Conservation (phyloP, 2,888 invertebrate genomes). For the Xestia xanthographa region DNA sequence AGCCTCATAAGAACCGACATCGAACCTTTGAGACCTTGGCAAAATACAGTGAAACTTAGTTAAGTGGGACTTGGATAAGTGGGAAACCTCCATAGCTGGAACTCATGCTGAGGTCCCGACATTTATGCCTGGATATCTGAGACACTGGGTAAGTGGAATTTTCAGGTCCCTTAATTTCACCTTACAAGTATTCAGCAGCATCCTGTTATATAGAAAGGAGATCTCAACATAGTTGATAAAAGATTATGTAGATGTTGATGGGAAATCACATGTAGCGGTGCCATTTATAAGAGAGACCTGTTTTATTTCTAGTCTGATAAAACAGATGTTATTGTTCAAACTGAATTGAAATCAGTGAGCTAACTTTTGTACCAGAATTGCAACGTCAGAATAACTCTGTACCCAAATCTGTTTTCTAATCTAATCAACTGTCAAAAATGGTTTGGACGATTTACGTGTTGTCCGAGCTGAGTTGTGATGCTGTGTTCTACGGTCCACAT, state of each 20-base stretch:
- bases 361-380: slow-evolving; percentile 5
- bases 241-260: neutral
- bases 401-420: slow-evolving; percentile 29
- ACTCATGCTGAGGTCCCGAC: too few species aligned
- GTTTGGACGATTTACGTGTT: slow-evolving; percentile 37
- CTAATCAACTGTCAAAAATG: slow-evolving; percentile 40
- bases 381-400: slow-evolving; percentile 9
- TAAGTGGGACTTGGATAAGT: too few species aligned
- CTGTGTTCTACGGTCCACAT: neutral
- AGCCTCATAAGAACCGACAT: neutral
- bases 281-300: neutral
- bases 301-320: neutral
- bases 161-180: too few species aligned
- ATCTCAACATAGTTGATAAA: neutral
- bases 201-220: neutral
- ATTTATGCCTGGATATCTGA: too few species aligned
- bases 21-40: neutral
- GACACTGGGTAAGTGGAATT: too few species aligned
- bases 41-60: neutral
- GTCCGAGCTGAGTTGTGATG: neutral
- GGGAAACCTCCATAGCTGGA: too few species aligned
- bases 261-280: neutral
- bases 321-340: neutral
- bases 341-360: slow-evolving; percentile 6
- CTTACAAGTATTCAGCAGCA: neutral